phyloP scores from a whole-genome alignment of 2,888 invertebrate genomes.

The Aradus depressus region DNA sequence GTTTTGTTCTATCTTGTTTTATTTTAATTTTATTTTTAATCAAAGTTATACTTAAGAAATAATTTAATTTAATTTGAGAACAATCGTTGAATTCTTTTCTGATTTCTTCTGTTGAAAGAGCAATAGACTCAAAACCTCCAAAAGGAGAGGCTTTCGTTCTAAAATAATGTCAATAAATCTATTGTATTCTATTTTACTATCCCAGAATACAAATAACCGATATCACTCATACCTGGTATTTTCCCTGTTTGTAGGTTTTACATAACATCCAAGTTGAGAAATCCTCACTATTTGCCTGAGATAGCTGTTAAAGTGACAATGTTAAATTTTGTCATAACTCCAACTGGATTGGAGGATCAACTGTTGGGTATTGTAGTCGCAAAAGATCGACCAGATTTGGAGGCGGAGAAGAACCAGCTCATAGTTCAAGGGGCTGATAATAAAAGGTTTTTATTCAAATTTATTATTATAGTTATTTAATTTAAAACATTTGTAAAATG shows the following conservation, averaged over 20 bases:
- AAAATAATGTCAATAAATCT: no score
- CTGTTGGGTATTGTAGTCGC: constrained; percentile 82
- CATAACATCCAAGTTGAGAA: constrained; percentile 83
- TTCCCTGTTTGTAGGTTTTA: constrained; percentile 52
- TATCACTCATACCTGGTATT: no score
- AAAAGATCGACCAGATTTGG: constrained; percentile 80
- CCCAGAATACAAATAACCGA: no score
- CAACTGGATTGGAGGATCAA: constrained; percentile 79
- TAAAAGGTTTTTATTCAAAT: constrained; percentile 40
- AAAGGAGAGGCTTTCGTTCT: no score
- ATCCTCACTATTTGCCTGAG: constrained; percentile 91
- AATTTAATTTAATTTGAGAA: no score
- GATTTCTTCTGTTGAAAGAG: no score
- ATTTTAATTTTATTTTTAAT: no score
- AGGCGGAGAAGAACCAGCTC: constrained; percentile 76
- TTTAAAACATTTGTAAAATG: not conserved
- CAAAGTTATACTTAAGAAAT: no score
- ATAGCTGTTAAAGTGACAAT: constrained; percentile 83
- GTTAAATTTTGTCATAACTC: constrained; percentile 86
- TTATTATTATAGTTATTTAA: not conserved
- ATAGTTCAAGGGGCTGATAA: constrained; percentile 82
- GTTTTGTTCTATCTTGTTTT: no score
- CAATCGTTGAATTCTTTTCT: no score
- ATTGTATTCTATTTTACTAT: no score
- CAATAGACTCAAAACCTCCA: no score